Evolutionary conservation across 2,113 vertebrate species (phyloP).

Genomic region (Syngnathus typhle): DNA sequence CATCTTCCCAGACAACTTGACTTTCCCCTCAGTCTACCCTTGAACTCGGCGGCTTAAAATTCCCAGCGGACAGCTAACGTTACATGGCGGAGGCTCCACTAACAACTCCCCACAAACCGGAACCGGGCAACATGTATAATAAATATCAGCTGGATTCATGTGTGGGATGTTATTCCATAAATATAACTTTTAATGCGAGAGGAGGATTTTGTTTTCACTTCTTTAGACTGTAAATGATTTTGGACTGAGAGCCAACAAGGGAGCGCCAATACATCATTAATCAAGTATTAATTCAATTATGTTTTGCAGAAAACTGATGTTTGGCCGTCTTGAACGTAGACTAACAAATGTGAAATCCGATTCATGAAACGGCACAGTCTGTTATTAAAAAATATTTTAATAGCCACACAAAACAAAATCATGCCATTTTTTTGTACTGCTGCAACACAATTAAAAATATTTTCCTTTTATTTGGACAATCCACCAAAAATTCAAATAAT

Average conservation of each 20-base stretch:
- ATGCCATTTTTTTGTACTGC: conserved; percentile 36
- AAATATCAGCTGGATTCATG: not conserved
- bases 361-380: not conserved
- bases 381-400: conserved; percentile 55
- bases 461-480: not conserved
- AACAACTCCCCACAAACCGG: conserved; percentile 5
- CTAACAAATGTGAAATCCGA: not conserved
- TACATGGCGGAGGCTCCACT: conserved; percentile 2
- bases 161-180: not conserved
- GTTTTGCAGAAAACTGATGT: not conserved
- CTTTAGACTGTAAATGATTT: not conserved
- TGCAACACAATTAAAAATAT: conserved; percentile 18
- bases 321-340: not conserved
- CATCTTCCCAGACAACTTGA: not conserved
- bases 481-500: not conserved
- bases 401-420: conserved; percentile 36
- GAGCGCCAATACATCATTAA: too few species aligned
- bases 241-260: not conserved
- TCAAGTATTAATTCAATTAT: too few species aligned
- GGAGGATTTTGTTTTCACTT: not conserved
- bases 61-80: conserved; percentile 7
- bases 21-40: conserved; percentile 3
- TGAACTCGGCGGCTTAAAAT: conserved; percentile 7
- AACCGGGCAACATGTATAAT: not conserved
- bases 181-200: not conserved